These are phyloP conservation scores for Ostrea denselamellosa DNA, from an alignment of 1,140 invertebrate genomes.

Conservation along the genomic window DNA sequence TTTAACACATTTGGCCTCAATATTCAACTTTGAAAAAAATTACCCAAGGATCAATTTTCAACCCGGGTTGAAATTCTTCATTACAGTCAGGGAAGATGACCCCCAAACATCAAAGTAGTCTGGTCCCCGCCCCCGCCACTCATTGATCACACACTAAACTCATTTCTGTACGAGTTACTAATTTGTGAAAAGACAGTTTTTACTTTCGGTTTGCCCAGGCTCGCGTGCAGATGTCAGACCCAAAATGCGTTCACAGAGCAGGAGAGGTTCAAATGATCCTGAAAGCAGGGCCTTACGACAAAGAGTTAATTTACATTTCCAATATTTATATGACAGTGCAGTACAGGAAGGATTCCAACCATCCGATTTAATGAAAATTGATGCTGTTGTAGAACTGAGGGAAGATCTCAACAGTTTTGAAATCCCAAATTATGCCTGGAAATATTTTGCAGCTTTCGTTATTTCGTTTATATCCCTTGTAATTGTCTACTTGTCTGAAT, in stretches of 20 bases:
- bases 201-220: no score
- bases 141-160: background rate
- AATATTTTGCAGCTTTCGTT: background rate
- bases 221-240: background rate
- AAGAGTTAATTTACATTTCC: slow-evolving; percentile 5
- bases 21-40: no score
- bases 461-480: background rate
- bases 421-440: background rate
- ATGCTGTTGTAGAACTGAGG: slow-evolving; percentile 2
- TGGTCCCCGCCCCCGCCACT: no score
- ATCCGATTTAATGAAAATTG: background rate
- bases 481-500: slow-evolving; percentile 59
- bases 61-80: no score
- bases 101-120: no score
- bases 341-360: background rate
- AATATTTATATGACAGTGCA: slow-evolving; percentile 3
- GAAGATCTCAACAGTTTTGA: background rate
- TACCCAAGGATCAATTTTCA: no score
- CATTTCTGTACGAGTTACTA: background rate
- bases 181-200: background rate
- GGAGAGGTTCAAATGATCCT: background rate
- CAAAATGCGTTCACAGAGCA: background rate
- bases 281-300: background rate
- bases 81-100: no score
- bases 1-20: no score